Evolutionary conservation across 2,888 invertebrate species (phyloP).

Genomic region (Carterocephalus palaemon): DNA sequence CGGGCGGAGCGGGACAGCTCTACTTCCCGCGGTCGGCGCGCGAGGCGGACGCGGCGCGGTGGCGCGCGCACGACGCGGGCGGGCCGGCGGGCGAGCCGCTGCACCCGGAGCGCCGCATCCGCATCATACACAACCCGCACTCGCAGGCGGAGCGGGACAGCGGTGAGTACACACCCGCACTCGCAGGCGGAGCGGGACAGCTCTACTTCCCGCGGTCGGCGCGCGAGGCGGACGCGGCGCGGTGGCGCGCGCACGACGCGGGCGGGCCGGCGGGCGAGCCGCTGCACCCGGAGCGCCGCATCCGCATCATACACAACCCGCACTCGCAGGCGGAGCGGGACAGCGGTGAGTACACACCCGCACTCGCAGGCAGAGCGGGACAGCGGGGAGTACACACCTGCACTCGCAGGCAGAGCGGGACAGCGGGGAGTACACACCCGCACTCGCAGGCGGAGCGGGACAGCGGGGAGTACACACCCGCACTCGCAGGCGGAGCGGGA

Average conservation of each 20-base stretch:
- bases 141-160: too few species aligned
- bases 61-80: neutral
- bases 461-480: neutral
- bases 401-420: too few species aligned
- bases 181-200: slow-evolving; percentile 84
- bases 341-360: slow-evolving; percentile 28
- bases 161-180: slow-evolving; percentile 36
- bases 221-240: slow-evolving; percentile 87
- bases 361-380: too few species aligned
- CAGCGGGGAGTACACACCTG: too few species aligned
- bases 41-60: slow-evolving; percentile 11
- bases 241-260: slow-evolving; percentile 85
- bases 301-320: slow-evolving; percentile 95
- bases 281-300: slow-evolving; percentile 87
- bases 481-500: neutral
- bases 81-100: neutral
- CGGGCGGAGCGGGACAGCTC: too few species aligned
- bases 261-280: slow-evolving; percentile 82
- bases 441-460: too few species aligned
- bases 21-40: slow-evolving; percentile 47
- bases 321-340: slow-evolving; percentile 53
- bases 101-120: slow-evolving; percentile 88
- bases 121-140: slow-evolving; percentile 86
- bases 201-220: slow-evolving; percentile 92
- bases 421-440: too few species aligned